Evolutionary conservation across 2,888 invertebrate genomes (phyloP).

Genomic region (Aleiodes testaceus): DNA sequence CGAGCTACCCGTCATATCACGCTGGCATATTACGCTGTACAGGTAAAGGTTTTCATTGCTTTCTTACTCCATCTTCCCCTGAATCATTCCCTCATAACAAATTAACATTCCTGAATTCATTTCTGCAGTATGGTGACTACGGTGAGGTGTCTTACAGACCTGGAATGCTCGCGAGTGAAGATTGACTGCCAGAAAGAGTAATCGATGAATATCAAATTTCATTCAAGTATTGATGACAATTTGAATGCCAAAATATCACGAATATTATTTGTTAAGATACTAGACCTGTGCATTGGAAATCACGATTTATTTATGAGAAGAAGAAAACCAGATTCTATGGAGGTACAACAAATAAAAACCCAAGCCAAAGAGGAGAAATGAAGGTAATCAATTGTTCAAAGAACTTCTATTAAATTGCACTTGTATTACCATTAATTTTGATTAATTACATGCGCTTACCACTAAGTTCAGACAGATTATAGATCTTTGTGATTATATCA

Average conservation of each 20-base stretch:
- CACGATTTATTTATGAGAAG: constrained; percentile 98
- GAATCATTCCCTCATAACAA: not conserved
- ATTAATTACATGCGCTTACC: constrained; percentile 12
- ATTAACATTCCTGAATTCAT: constrained; percentile 41
- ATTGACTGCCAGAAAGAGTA: constrained; percentile 93
- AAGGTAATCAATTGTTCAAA: constrained; percentile 55
- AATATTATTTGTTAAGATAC: constrained; percentile 79
- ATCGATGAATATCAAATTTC: constrained; percentile 99
- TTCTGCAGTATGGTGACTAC: constrained; percentile 91
- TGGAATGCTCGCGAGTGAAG: constrained; percentile 93
- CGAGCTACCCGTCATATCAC: too few relatives aligned
- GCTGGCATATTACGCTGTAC: constrained; percentile 97
- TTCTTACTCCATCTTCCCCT: not conserved
- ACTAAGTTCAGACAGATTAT: constrained; percentile 22
- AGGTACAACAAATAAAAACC: constrained; percentile 99
- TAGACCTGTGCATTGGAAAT: constrained; percentile 98
- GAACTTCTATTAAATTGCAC: not conserved
- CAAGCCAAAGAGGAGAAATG: constrained; percentile 96
- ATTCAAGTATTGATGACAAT: constrained; percentile 68
- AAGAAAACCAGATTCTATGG: constrained; percentile 97
- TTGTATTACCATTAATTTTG: constrained; percentile 4
- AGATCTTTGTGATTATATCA: constrained; percentile 19
- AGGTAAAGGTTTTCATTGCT: constrained; percentile 83
- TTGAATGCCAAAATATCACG: constrained; percentile 62
- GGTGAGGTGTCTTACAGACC: constrained; percentile 92